Evolutionary conservation across 2,797 vertebrate genomes (phyloP).

Genomic region (Hozukius guyotensis): DNA sequence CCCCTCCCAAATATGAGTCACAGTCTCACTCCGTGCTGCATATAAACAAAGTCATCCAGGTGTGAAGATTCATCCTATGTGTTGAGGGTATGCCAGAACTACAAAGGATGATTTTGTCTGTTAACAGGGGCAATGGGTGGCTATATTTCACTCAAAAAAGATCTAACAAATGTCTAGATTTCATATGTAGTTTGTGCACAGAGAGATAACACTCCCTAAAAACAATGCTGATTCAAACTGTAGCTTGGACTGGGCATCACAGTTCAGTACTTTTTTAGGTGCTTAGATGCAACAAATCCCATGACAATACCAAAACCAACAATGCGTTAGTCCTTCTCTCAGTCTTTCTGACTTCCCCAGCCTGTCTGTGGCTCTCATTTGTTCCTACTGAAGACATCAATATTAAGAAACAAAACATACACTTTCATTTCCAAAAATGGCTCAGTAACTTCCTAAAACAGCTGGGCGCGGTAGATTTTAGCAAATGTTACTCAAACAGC

Average conservation of each 20-base stretch:
- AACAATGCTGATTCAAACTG: neutral
- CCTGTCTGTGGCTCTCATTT: neutral
- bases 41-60: slow-evolving; percentile 24
- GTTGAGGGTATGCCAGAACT: neutral
- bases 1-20: slow-evolving; percentile 52
- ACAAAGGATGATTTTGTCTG: neutral
- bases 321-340: neutral
- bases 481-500: neutral
- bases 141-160: neutral
- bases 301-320: neutral
- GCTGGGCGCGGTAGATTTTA: neutral
- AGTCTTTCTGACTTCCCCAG: neutral
- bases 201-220: neutral
- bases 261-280: neutral
- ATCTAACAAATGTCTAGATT: neutral
- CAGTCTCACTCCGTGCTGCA: slow-evolving; percentile 21
- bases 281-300: neutral
- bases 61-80: slow-evolving; percentile 25
- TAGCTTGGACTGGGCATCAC: neutral
- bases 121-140: neutral
- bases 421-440: neutral
- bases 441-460: neutral
- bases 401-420: neutral
- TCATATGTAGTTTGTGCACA: neutral
- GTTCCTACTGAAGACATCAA: no score